Evolutionary conservation across 1,140 invertebrate genomes (phyloP), one percentile per base, ranked within the genome.

Genomic region (Listronotus oregonensis): DNA sequence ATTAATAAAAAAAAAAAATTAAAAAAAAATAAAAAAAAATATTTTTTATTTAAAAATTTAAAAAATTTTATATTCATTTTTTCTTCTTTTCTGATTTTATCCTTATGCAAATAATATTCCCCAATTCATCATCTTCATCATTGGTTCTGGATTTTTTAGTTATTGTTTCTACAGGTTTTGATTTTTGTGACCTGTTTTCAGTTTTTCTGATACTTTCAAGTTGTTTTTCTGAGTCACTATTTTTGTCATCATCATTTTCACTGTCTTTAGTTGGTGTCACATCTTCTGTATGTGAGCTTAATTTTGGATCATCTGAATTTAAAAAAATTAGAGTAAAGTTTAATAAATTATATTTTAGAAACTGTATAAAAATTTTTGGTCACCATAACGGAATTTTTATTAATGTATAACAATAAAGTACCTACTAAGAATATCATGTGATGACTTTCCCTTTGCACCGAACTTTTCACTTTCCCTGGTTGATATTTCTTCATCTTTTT

Each of bases 401-500:
- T 15, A 15, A 34, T 34, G 4, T 54, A n/a, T n/a, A 27, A 11
- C 31, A 27, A 15, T 56, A 56, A 54, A 56, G 67, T 51, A n/a
- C n/a, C n/a, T n/a, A n/a, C n/a, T n/a, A n/a, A n/a, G n/a, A n/a
- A n/a, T n/a, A n/a, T n/a, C n/a, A n/a, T n/a, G n/a, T n/a, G n/a
- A n/a, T n/a, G n/a, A n/a, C n/a, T n/a, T n/a, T n/a, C n/a, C n/a
- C n/a, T 88, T 91, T 0, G 85, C 86, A 46, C 83, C 79, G 70
- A 85, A 87, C 69, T 86, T 82, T 76, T 88, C 88, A 64, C 85
- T 89, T 61, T 88, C 87, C 74, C 86, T 85, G 34, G 80, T 81
- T 1, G 88, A 86, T 81, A 94, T 91, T 64, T 90, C 92, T 80
- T 99, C 96, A 77, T 98, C 96, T 80, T 97, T 79, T 99, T 96